A percentile compares a stretch with the other conserved stretches of the same genome.
These are phyloP conservation scores for Cottoperca gobio DNA, from an alignment of 2,797 vertebrate genomes.

Conservation along the genomic window DNA sequence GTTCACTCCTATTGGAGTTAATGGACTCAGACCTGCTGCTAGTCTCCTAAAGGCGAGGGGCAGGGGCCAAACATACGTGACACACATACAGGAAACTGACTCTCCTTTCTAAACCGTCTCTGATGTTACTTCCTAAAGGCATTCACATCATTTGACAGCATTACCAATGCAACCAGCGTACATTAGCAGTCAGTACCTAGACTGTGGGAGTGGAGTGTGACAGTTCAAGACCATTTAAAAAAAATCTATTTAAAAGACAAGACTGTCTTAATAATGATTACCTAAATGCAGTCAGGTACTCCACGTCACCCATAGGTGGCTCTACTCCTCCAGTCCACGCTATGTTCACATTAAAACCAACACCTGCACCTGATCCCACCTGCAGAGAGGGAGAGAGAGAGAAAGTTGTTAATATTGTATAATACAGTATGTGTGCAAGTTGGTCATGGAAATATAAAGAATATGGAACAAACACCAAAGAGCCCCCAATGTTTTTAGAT, in stretches of 20 bases:
- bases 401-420: too few species aligned
- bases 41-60: too few species aligned
- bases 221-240: neutral
- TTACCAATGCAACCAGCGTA: neutral
- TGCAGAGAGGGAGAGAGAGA: conserved; percentile 58
- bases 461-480: neutral
- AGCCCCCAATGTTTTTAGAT: neutral
- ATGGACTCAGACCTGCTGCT: too few species aligned
- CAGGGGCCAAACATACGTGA: too few species aligned
- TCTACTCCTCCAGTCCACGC: conserved; percentile 96
- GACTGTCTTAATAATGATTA: conserved; percentile 70
- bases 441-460: too few species aligned
- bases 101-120: too few species aligned
- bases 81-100: too few species aligned
- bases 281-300: conserved; percentile 97
- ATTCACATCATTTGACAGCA: too few species aligned
- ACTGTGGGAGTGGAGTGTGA: neutral
- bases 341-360: conserved; percentile 97
- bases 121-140: neutral
- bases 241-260: neutral
- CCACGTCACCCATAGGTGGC: conserved; percentile 94
- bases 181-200: neutral
- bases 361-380: conserved; percentile 92
- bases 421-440: too few species aligned
- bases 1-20: too few species aligned